Base-by-base conservation (phyloP, 1,140 invertebrate species). In the Ceratosolen fusciceps region DNA sequence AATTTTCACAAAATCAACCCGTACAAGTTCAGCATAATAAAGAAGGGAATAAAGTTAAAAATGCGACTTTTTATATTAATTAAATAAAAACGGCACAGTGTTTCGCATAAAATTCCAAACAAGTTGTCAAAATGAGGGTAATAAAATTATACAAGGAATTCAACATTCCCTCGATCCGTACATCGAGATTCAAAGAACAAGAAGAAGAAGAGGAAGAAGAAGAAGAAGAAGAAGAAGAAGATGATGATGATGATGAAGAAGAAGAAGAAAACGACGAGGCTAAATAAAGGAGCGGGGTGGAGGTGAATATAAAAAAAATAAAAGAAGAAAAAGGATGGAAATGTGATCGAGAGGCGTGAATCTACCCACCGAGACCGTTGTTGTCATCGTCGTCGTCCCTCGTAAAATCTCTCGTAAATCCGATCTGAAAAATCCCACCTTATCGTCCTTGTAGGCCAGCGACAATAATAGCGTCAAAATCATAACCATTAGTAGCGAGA, bases 111-210 rank as follows among this genome's bases (percentile, higher is more conserved):
- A 79, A 52, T 73, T n/a, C 24, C 58, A 52, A 65, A 65, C 77
- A 67, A 67, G 70, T 65, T 56, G 47, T 72, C 47, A 43, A 73
- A 79, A 65, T 29, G 31, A 39, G 39, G 62, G 52, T 31, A 62
- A 74, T 79, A 79, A 74, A 79, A 79, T 79, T 43, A 74, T 37
- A 67, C 70, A 67, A 54, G 68, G 58, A 79, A 73, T 73, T 73
- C 70, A 72, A 73, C 49, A 65, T 79, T 73, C 70, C 31, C 31
- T 43, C 26, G 52, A 29, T 65, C 60, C 19, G 60, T 65, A 65
- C 26, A 4, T 16, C 54, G 2, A n/a, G 43, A 2, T 24, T 49
- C 14, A 49, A 72, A 47, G n/a, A n/a, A n/a, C n/a, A n/a, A n/a
- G n/a, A n/a, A n/a, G n/a, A n/a, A n/a, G n/a, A n/a, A n/a, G n/a